These are phyloP conservation scores for Mustelus asterias DNA, from an alignment of 2,113 vertebrate genomes.

Conservation along the genomic window DNA sequence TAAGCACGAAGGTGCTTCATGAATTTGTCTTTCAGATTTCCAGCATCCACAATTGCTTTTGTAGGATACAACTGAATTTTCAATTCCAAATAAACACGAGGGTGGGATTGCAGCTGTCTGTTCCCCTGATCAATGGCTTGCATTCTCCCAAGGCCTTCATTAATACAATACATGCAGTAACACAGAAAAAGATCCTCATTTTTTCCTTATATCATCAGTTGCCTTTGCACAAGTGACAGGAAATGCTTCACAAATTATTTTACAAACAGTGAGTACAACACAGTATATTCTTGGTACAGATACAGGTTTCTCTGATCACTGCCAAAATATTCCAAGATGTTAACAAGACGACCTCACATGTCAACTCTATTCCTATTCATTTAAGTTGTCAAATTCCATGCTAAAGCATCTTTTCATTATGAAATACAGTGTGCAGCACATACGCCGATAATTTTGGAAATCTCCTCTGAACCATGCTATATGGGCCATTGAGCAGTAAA, in stretches of 20 bases:
- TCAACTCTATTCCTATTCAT: neutral
- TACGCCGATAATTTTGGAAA: neutral
- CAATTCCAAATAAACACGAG: neutral
- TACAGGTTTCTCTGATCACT: neutral
- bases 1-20: neutral
- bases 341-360: neutral
- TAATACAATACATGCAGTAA: neutral
- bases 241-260: neutral
- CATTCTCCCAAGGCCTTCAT: neutral
- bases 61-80: neutral
- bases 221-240: neutral
- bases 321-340: neutral
- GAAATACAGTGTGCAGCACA: neutral
- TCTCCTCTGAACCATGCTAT: neutral
- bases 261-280: too few relatives aligned
- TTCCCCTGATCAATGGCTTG: neutral
- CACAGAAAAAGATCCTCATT: neutral
- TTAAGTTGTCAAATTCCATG: neutral
- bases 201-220: neutral
- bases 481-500: slow-evolving; percentile 6
- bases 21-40: neutral
- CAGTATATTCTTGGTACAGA: neutral
- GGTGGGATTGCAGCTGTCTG: neutral
- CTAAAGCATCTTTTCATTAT: neutral
- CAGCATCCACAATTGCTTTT: neutral